Evolutionary conservation across 2,888 invertebrate species (phyloP), one percentile per base, ranked within the genome.

Genomic region (Hypselothyrea guttata): DNA sequence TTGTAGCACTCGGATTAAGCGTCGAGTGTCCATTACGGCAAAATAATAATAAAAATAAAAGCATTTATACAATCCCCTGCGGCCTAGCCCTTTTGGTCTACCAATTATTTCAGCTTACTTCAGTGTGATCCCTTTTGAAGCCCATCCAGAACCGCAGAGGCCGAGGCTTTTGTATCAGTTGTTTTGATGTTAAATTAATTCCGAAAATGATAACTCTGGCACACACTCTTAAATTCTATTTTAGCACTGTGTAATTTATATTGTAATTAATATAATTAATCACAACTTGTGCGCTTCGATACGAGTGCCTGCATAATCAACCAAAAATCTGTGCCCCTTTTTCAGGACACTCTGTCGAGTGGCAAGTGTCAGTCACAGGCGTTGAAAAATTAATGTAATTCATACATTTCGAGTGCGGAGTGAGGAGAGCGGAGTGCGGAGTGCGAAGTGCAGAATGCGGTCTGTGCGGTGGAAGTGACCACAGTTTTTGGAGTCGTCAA

Each of bases 51-150:
- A 40, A 49, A 52, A 44, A 12, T 34, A 40, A 27, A 35, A 46
- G n/a, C 33, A 52, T 35, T 22, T 44, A 33, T 38, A 13, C 8
- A 4, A 57, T 35, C 7, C 9, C 30, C 37, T 42, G 56, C 44
- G 57, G 62, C 27, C 16, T 8, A 22, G 33, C 30, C 35, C 15
- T 54, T 49, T 42, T 45, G 72, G 47, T 33, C 78, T 58, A 54
- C 60, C 71, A 75, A 74, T 82, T 77, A 82, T 66, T 82, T 75
- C 51, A 54, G 78, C 62, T 64, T 72, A 62, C 77, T 62, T 37
- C 35, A 57, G 49, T 46, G 47, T 52, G 49, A 75, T 61, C 67
- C 69, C 74, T 63, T 61, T 58, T 59, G 45, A 60, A 67, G 54
- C 55, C 54, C 28, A 38, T 48, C 35, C 55, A 64, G n/a, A 60